Evolutionary conservation across 1,140 invertebrate species (phyloP), one percentile per base, ranked within the genome.

Genomic region (Diorhabda elongata): DNA sequence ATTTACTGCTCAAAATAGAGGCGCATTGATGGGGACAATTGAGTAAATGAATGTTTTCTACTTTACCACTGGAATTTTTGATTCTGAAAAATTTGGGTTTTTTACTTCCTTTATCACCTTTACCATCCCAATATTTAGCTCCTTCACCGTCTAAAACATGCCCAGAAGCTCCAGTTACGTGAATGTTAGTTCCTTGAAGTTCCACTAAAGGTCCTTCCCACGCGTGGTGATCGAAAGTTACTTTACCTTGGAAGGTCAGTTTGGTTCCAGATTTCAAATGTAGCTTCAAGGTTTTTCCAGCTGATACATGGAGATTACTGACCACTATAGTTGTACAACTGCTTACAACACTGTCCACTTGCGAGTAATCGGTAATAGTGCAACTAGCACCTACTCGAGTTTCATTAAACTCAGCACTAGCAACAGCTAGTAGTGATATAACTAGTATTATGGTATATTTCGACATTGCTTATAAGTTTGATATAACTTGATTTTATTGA

Each of bases 41-140:
- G 56, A 72, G 56, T 5, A 72, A 57, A 11, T 69, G 62, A 11
- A 72, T 69, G 47, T 72, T 44, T 45, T 47, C 45, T 5, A 44
- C 42, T 11, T 68, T 69, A 3, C 71, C 71, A 26, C 61, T 65
- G 11, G 64, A 69, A 56, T 64, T 66, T 52, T 69, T 64, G 11
- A 72, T 72, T 58, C 44, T 72, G 42, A 72, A 52, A 60, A 72
- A 72, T 64, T 72, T 72, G 0, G 68, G 71, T 61, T 72, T 72
- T 9, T 62, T 69, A 2, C 11, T 42, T 9, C 70, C 70, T 26
- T 44, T 67, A 43, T 66, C 67, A 42, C 68, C 68, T 67, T 64
- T 67, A 42, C 71, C 71, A 56, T 72, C 71, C 71, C 71, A 72
- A 44, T 65, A 72, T 42, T 66, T 9, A 44, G 67, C 64, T 52